phyloP scores from a whole-genome alignment of 2,113 vertebrate genomes.

The Chiloscyllium plagiosum region DNA sequence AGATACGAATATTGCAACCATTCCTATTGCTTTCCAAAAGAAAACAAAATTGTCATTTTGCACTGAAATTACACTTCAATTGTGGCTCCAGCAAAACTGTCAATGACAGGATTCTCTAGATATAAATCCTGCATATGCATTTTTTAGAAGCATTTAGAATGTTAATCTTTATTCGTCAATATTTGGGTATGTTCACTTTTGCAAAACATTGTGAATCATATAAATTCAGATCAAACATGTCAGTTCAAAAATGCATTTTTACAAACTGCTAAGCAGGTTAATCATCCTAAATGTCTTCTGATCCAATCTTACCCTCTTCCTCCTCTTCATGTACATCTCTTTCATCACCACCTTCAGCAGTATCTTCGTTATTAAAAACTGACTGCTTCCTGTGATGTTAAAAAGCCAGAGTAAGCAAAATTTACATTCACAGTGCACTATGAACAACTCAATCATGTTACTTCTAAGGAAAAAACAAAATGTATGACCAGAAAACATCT shows the following conservation, averaged over 20 bases:
- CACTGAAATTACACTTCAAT: not conserved
- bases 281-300: not conserved
- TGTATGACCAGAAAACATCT: not conserved
- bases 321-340: constrained; percentile 3
- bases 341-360: not conserved
- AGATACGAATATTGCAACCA: not conserved
- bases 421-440: not conserved
- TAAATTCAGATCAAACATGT: not conserved
- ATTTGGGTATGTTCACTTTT: not conserved
- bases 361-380: not conserved
- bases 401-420: not conserved
- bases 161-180: not conserved
- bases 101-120: not conserved
- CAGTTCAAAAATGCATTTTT: not conserved
- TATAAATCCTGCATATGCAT: not conserved
- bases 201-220: not conserved
- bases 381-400: not conserved
- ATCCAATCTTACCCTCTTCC: constrained; percentile 16
- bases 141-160: not conserved
- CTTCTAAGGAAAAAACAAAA: not conserved
- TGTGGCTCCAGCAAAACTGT: not conserved
- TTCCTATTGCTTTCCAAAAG: not conserved
- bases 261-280: not conserved
- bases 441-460: not conserved
- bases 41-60: not conserved